Evolutionary conservation across 2,797 vertebrate genomes (phyloP).

Genomic region (Schizopygopsis pylzovi): DNA sequence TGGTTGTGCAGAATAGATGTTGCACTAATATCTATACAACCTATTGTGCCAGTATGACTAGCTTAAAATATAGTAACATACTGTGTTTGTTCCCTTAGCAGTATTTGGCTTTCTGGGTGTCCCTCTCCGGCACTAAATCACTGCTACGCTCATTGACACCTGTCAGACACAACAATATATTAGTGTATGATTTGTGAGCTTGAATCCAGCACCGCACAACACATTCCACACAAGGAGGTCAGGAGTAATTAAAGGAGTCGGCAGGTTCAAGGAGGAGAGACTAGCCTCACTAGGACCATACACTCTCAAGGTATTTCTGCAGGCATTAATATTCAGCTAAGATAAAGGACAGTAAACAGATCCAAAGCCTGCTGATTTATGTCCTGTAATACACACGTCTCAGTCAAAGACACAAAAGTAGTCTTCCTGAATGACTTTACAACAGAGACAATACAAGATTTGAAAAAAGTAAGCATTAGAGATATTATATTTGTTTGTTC

Average conservation of each 20-base stretch:
- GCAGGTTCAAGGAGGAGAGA: conserved; percentile 70
- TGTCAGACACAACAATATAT: conserved; percentile 62
- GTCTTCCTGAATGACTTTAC: conserved; percentile 8
- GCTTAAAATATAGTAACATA: conserved; percentile 17
- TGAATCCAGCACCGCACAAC: conserved; percentile 51
- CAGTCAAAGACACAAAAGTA: conserved; percentile 72
- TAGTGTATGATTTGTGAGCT: conserved; percentile 72
- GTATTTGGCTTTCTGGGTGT: conserved; percentile 36
- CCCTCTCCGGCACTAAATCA: conserved; percentile 56
- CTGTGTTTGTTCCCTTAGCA: conserved; percentile 17
- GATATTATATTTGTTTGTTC: background rate
- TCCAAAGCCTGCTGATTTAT: conserved; percentile 79
- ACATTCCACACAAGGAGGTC: conserved; percentile 63
- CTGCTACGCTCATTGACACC: conserved; percentile 50
- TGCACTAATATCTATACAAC: background rate
- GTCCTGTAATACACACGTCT: conserved; percentile 75
- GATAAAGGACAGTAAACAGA: conserved; percentile 85
- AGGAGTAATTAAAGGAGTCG: conserved; percentile 80
- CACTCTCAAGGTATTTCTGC: conserved; percentile 47
- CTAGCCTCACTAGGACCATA: conserved; percentile 63
- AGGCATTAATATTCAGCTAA: conserved; percentile 89
- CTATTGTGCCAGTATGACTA: background rate
- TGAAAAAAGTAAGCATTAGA: background rate
- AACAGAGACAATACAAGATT: conserved; percentile 9
- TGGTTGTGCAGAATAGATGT: background rate